Evolutionary conservation across 2,797 vertebrate species (phyloP), one percentile per base, ranked within the genome.

Genomic region (Ptychadena robeensis): DNA sequence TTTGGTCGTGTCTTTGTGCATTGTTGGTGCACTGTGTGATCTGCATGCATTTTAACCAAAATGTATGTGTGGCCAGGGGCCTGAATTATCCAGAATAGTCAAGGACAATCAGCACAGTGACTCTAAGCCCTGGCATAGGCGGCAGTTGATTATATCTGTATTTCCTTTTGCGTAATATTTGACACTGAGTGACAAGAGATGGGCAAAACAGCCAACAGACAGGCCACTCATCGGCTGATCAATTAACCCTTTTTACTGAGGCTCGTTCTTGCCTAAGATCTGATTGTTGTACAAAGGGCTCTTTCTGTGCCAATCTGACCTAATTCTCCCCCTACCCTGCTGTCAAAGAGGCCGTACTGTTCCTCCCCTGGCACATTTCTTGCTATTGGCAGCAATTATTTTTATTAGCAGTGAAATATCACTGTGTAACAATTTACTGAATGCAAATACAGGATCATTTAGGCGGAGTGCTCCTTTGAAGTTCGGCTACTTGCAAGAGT

Each of bases 61-160:
- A 35, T 35, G 34, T 9, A 35, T 3, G 34, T 35, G 34, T 35
- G 34, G 9, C 34, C 34, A 35, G 3, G 34, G 34, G 34, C 34
- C 3, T 35, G 9, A n/a, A n/a, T n/a, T n/a, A 8, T 35, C 34
- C 34, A 3, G 34, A 8, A 35, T 3, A 35, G 9, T 35, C 34
- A 35, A 35, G 9, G 3, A 35, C 34, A 35, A 3, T 35, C 3
- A 8, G 34, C 40, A 37, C 37, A 65, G 30, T 73, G 70, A 81
- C 79, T 53, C 64, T 73, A 71, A 82, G 59, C 63, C 72, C 75
- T 69, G 61, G 25, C 80, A 31, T 35, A 75, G 38, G 61, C 75
- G 72, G 72, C 80, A 75, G 66, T 34, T 32, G 9, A 15, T 18
- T 59, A 27, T 27, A 59, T 32, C 38, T 25, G 59, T 11, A 30